Conservation (phyloP, 2,797 vertebrate genomes). For the Mallotus villosus region DNA sequence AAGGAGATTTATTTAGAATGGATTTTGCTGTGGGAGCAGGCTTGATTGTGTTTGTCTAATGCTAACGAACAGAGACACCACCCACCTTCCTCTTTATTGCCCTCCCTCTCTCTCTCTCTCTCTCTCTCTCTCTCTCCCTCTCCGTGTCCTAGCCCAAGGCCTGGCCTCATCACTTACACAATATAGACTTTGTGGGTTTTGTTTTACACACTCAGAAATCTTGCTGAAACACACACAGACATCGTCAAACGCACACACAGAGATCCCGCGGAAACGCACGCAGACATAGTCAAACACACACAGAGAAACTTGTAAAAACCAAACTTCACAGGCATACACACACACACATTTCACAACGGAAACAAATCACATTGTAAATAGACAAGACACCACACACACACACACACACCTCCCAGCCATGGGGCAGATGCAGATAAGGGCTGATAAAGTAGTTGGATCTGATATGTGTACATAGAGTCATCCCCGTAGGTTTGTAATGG, state of each 20-base stretch:
- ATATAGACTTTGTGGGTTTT: neutral
- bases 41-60: constrained; percentile 16
- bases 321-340: neutral
- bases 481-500: constrained; percentile 46
- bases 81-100: neutral
- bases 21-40: neutral
- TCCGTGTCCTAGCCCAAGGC: neutral
- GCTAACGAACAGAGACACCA: constrained; percentile 15
- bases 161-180: neutral
- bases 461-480: constrained; percentile 58
- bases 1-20: neutral
- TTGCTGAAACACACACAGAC: constrained; percentile 5
- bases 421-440: neutral
- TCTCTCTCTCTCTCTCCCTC: constrained; percentile 4
- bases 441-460: constrained; percentile 39
- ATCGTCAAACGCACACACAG: constrained; percentile 1
- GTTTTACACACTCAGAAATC: neutral
- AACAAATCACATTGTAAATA: constrained; percentile 6
- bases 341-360: neutral
- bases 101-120: neutral
- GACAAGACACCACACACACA: constrained; percentile 8
- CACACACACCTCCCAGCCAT: constrained; percentile 4
- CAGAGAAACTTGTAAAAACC: neutral
- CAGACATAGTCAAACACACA: neutral
- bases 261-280: no score